Base-by-base conservation (phyloP, 2,797 vertebrate genomes). In the Spea hammondii region DNA sequence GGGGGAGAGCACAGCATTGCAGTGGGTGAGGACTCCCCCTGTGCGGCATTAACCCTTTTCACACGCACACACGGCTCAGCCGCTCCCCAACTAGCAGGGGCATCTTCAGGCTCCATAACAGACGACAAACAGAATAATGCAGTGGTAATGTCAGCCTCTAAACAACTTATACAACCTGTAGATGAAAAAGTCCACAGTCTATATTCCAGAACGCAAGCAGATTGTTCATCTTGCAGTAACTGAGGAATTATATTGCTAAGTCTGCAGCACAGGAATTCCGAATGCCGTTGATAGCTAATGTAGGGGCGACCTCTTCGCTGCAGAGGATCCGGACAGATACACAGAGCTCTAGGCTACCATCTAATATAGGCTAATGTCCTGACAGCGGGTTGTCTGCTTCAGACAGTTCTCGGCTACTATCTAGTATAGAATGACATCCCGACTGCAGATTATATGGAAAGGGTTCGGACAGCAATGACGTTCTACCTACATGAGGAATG, bases 1-100 rank as follows among this genome's bases (percentile, higher is more conserved):
- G 65, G 48, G 75, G 70, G 70, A 74, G 79, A 73, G 65, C 75
- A 78, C 75, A 82, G 80, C 80, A 82, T 74, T 77, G 70, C 75
- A 78, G 64, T 70, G 59, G 80, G 67, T 77, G 70, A 73, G 80
- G 70, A 70, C 80, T 82, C 75, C 80, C 70, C 75, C 79, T 82
- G 79, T 77, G 74, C 65, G 55, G 73, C 14, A 14, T 82, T 81
- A 73, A 77, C 47, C 64, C 57, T 73, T 72, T 69, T 32, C 32
- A 32, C 74, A 73, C 75, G 72, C 70, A 77, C 65, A 77, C 65
- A 67, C n/a, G 57, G 65, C 80, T 77, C 80, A 77, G 65, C 75
- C 80, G 60, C 55, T 62, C 65, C 78, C 79, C 57, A 74, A 72
- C 62, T 77, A 77, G 65, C 65, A 70, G 65, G 80, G 70, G 72